Evolutionary conservation across 2,797 vertebrate species (phyloP), one percentile per base, ranked within the genome.

Genomic region (Euthynnus affinis): DNA sequence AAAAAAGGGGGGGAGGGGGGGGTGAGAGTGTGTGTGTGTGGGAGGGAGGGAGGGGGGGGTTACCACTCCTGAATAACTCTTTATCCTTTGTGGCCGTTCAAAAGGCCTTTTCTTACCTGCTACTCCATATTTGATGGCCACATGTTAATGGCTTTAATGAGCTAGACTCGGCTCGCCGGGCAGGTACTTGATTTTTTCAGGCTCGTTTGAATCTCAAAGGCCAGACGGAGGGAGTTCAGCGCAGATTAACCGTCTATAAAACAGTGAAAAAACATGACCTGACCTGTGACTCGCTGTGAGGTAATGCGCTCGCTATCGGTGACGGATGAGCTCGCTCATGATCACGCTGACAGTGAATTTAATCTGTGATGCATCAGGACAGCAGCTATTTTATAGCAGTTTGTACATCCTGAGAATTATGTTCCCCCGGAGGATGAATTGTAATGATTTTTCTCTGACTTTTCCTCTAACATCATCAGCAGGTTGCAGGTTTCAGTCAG

Each of bases 81-180:
- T 22, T n/a, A 59, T 88, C 70, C 76, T 77, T 77, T 80, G 87
- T 76, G 66, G 62, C 40, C 72, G 65, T 65, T 85, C 64, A 67
- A 46, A 82, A 61, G 55, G 60, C 81, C 71, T 51, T 14, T 74
- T n/a, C n/a, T 70, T 72, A 86, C 83, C 78, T 80, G 77, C 78
- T 85, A 0, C 72, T 89, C 67, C 60, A 71, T 81, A 80, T 88
- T 80, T 87, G 78, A 91, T 81, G 83, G 44, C 25, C n/a, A 5
- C 40, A 44, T 78, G 73, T 80, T 63, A 75, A 76, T 64, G 56
- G 32, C 15, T 51, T 52, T 75, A 75, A 85, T 63, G 61, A 82
- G 67, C 42, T 27, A 29, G 66, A 23, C 74, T 49, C 55, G 20
- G 44, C 77, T 80, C 29, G 22, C 60, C 1, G 3, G 3, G 42